Evolutionary conservation across 2,888 invertebrate species (phyloP), one percentile per base, ranked within the genome.

Genomic region (Pomacea canaliculata): DNA sequence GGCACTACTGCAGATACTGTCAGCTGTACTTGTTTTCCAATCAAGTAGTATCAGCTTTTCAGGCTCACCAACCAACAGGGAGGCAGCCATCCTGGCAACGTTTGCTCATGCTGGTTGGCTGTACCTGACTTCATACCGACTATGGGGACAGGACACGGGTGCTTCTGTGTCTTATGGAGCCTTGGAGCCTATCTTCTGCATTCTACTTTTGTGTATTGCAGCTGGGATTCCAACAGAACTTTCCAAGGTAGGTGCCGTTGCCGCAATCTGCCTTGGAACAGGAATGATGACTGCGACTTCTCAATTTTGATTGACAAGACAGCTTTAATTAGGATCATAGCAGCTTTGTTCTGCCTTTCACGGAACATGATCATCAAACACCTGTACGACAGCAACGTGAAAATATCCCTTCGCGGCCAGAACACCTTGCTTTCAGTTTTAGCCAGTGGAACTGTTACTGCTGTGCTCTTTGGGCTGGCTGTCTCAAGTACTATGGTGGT

Each of bases 331-430:
- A 78, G 80, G 37, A 75, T 83, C 62, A 73, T 83, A 19, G 74
- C 77, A 10, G 77, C 78, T n/a, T 73, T 78, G 60, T 83, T 81
- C 60, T 48, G 76, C 12, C 76, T 79, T n/a, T 46, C 81, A 23
- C 71, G 81, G 65, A 83, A 83, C 75, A 78, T 83, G 37, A 76
- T 74, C 37, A 48, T 81, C 13, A 80, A 80, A 46, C 72, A 78
- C 23, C 71, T 81, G 19, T 80, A 83, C 48, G 81, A 80, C 23
- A 81, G 81, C 68, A 71, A 67, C 46, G 70, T 83, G 7, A 75
- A 63, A 18, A 66, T 83, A 8, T n/a, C 56, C 46, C 51, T 70
- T 7, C 63, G 83, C 0, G 37, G 69, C 19, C 74, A 74, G 48
- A 78, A 75, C 56, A 76, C 67, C 49, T 62, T 79, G 10, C 23